These are phyloP conservation scores for Aythya fuligula DNA, from an alignment of 2,797 vertebrate species.

Conservation along the genomic window DNA sequence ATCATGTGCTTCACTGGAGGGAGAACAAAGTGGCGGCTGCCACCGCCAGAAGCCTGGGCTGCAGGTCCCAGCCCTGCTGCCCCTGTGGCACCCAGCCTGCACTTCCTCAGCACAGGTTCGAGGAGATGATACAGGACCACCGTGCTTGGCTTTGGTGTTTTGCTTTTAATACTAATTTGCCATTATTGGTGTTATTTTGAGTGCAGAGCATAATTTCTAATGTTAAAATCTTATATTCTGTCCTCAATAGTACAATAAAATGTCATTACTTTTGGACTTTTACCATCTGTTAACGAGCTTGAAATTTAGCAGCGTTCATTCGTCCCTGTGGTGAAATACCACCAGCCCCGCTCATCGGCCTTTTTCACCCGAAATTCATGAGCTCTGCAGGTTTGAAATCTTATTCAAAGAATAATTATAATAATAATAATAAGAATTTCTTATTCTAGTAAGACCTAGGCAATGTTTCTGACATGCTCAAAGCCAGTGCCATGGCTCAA, in stretches of 20 bases:
- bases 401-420: too few species aligned
- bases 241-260: neutral
- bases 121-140: neutral
- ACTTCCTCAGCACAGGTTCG: neutral
- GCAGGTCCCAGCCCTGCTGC: neutral
- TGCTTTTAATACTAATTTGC: neutral
- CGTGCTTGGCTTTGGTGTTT: neutral
- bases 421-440: too few species aligned
- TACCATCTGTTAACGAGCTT: neutral
- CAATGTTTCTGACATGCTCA: fast-evolving
- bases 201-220: neutral
- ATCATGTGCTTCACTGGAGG: conserved; percentile 63
- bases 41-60: neutral
- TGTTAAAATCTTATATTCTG: neutral
- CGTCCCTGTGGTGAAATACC: neutral
- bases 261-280: neutral
- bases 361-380: fast-evolving
- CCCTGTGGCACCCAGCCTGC: neutral
- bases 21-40: conserved; percentile 39
- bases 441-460: too few species aligned
- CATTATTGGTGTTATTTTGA: neutral
- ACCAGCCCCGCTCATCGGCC: neutral
- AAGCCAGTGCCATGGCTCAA: fast-evolving
- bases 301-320: neutral
- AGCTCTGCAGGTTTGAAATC: neutral